Percentiles rank a stretch among this genome's conserved stretches.
phyloP scores from a whole-genome alignment of 64 coral and sea anemone species.

The Acropora tenuis region DNA sequence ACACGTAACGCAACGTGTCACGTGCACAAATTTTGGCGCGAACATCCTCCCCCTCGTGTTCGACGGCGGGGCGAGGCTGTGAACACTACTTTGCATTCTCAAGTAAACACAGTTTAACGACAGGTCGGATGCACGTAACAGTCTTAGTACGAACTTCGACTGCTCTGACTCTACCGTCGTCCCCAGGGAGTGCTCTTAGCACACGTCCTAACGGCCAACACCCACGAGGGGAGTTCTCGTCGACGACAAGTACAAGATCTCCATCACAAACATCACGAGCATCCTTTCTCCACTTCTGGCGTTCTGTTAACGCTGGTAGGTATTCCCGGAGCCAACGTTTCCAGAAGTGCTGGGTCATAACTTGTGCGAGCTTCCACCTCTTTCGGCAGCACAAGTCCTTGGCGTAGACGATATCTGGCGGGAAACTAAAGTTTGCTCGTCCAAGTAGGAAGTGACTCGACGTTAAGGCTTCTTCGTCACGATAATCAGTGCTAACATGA shows the following conservation, averaged over 20 bases:
- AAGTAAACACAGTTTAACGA: constrained; percentile 50
- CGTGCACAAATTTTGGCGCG: not conserved
- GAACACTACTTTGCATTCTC: not conserved
- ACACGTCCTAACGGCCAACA: constrained; percentile 38
- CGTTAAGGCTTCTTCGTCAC: too few relatives aligned
- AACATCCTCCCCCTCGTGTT: constrained; percentile 32
- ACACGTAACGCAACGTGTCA: not conserved
- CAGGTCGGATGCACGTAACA: constrained; percentile 37
- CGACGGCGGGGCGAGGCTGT: constrained; percentile 22
- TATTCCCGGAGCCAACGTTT: too few relatives aligned
- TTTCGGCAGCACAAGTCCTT: too few relatives aligned
- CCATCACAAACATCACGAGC: too few relatives aligned
- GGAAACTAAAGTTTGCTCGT: too few relatives aligned
- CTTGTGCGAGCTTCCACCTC: too few relatives aligned
- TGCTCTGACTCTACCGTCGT: constrained; percentile 41
- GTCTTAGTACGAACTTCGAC: constrained; percentile 40
- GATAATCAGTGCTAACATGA: too few relatives aligned
- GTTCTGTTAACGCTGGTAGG: too few relatives aligned
- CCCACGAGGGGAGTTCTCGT: constrained; percentile 41
- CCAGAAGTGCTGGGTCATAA: too few relatives aligned
- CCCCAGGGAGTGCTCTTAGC: constrained; percentile 7
- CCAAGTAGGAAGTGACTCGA: too few relatives aligned
- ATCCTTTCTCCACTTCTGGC: too few relatives aligned
- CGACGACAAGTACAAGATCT: constrained; percentile 66
- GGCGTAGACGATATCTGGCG: too few relatives aligned